A percentile compares a stretch with the other conserved stretches of the same genome.
Evolutionary conservation across 2,888 invertebrate species (phyloP).

Genomic region (Plebejus argus): DNA sequence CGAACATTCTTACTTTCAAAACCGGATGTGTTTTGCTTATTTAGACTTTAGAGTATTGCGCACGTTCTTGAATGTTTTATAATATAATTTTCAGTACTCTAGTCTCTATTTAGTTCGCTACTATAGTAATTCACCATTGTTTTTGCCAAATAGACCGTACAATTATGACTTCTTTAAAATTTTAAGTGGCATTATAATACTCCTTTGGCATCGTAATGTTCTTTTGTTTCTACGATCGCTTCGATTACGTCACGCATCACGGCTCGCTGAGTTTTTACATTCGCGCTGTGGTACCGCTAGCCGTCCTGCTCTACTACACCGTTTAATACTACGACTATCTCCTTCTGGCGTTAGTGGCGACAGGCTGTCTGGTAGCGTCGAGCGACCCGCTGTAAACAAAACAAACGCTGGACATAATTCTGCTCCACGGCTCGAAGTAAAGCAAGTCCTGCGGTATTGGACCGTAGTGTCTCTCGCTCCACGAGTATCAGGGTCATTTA

Average conservation of each 20-base stretch:
- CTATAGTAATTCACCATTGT: conserved; percentile 20
- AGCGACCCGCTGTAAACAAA: conserved; percentile 69
- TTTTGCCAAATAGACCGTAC: conserved; percentile 27
- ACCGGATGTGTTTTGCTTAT: not conserved
- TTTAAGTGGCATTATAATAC: conserved; percentile 42
- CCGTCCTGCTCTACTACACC: conserved; percentile 59
- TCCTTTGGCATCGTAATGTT: conserved; percentile 21
- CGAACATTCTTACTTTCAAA: not conserved
- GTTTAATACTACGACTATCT: conserved; percentile 57
- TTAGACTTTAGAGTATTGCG: not conserved
- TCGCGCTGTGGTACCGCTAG: conserved; percentile 53
- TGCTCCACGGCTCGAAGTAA: conserved; percentile 50
- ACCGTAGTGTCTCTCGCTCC: conserved; percentile 36
- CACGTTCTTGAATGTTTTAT: not conserved
- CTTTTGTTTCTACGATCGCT: conserved; percentile 54
- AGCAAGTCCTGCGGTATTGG: conserved; percentile 37
- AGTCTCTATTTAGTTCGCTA: not conserved
- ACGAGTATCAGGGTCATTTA: conserved; percentile 45
- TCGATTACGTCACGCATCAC: conserved; percentile 61
- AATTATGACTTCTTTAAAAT: conserved; percentile 15
- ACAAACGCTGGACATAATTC: conserved; percentile 69
- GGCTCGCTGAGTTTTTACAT: conserved; percentile 59
- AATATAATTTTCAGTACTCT: not conserved
- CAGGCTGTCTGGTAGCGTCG: conserved; percentile 76
- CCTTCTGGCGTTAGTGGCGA: conserved; percentile 70